Evolutionary conservation across 1,140 invertebrate species (phyloP), one percentile per base, ranked within the genome.

Genomic region (Neodiprion pinetum): DNA sequence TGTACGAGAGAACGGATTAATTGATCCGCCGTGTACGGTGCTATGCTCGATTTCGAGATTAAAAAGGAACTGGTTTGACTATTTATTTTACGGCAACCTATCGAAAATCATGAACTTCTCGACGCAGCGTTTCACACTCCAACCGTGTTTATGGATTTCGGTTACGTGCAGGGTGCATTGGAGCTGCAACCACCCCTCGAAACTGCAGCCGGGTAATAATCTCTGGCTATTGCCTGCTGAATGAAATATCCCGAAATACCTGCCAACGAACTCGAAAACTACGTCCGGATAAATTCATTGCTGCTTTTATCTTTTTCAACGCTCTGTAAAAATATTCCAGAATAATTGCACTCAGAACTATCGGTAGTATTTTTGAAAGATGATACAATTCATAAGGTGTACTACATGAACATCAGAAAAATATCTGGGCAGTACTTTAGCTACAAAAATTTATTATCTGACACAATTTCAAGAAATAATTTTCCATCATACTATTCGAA

Each of bases 121-220:
- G 73, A 71, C 76, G 74, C 76, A 76, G 76, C 77, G 78, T 75
- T 81, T 81, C 76, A 79, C 80, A 79, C 77, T 74, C 76, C 74
- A 79, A 75, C 76, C 77, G 75, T 79, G 76, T 80, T 81, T 79
- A 77, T 72, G 76, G 76, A 68, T 76, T 40, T 74, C 72, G 73
- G 77, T 81, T 77, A 80, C 77, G 71, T 66, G 17, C 28, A 40
- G 28, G 28, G 28, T 76, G 2, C 76, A 73, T 77, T 73, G 74
- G 65, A 71, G 73, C 72, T 76, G 74, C 74, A 78, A 50, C 53
- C 74, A 40, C 74, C 70, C 77, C 28, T 80, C 75, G 77, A 79
- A 80, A 80, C 76, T 75, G 74, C 77, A 72, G 72, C 68, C 72
- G 67, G 21, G 77, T 78, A 77, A 81, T 81, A 78, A 78, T 72